Conservation (phyloP, 2,888 invertebrate genomes). For the Orchestes rusci region DNA sequence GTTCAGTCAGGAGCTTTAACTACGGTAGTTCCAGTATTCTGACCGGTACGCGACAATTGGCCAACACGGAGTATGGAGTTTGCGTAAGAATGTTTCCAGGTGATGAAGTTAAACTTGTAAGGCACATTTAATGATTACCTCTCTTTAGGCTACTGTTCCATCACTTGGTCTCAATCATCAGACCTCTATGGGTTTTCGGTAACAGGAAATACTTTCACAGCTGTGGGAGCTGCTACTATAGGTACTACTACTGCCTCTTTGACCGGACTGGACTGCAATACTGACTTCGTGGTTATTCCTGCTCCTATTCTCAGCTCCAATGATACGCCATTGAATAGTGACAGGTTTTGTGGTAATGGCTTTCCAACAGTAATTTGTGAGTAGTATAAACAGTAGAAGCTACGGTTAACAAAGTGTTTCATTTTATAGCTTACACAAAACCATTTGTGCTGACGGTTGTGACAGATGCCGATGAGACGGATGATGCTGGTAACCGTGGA, state of each 20-base stretch:
- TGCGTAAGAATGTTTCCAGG: constrained; percentile 56
- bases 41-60: constrained; percentile 62
- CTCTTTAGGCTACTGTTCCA: constrained; percentile 58
- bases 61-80: constrained; percentile 67
- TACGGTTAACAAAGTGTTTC: not conserved
- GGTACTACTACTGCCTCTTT: constrained; percentile 49
- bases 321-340: constrained; percentile 46
- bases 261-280: constrained; percentile 54
- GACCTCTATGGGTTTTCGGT: constrained; percentile 60
- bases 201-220: constrained; percentile 56
- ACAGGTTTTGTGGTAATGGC: constrained; percentile 71
- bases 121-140: not conserved
- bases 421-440: constrained; percentile 51
- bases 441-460: constrained; percentile 71
- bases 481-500: constrained; percentile 67
- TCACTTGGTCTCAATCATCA: constrained; percentile 53
- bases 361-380: constrained; percentile 59
- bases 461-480: constrained; percentile 55
- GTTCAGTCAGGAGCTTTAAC: constrained; percentile 68
- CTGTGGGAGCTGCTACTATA: constrained; percentile 51
- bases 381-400: not conserved
- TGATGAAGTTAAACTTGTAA: constrained; percentile 1
- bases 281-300: constrained; percentile 70
- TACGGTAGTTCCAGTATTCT: constrained; percentile 52
- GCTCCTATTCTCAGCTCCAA: constrained; percentile 49